Percentiles rank a stretch among this genome's conserved stretches.
Evolutionary conservation across 30 jellyfish, hydroid and myxozoan genomes (phyloP).

Genomic region (Cassiopea andromeda): DNA sequence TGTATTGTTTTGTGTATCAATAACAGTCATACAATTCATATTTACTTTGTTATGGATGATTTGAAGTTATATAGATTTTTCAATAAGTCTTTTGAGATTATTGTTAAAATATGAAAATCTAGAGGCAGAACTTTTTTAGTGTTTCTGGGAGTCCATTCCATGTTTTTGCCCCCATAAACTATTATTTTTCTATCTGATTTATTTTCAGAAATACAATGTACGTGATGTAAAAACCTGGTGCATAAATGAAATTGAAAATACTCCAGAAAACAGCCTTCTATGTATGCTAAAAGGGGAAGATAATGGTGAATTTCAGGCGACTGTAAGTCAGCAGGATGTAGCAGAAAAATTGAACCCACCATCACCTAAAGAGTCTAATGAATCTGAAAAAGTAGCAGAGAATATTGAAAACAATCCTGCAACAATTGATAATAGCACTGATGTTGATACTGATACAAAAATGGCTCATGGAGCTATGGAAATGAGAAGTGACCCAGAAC

Average conservation of each 20-base stretch:
- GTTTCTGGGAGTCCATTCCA: not conserved
- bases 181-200: not conserved
- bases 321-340: not conserved
- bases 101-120: too few species aligned
- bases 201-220: constrained; percentile 70
- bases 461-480: too few species aligned
- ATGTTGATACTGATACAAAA: not conserved
- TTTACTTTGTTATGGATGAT: too few species aligned
- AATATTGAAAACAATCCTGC: not conserved
- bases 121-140: too few species aligned
- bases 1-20: too few species aligned
- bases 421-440: not conserved
- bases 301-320: constrained; percentile 8
- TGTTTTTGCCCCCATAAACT: not conserved
- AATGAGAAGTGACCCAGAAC: constrained; percentile 39
- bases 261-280: constrained; percentile 63
- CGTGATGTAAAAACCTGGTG: constrained; percentile 93
- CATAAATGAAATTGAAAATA: constrained; percentile 70
- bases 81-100: too few species aligned
- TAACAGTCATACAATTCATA: too few species aligned
- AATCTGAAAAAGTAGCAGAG: not conserved
- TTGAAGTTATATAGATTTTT: too few species aligned
- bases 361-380: constrained; percentile 17
- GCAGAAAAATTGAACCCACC: not conserved
- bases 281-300: constrained; percentile 56